phyloP scores from a whole-genome alignment of 2,113 vertebrate genomes.

The Chrysochloris asiatica region DNA sequence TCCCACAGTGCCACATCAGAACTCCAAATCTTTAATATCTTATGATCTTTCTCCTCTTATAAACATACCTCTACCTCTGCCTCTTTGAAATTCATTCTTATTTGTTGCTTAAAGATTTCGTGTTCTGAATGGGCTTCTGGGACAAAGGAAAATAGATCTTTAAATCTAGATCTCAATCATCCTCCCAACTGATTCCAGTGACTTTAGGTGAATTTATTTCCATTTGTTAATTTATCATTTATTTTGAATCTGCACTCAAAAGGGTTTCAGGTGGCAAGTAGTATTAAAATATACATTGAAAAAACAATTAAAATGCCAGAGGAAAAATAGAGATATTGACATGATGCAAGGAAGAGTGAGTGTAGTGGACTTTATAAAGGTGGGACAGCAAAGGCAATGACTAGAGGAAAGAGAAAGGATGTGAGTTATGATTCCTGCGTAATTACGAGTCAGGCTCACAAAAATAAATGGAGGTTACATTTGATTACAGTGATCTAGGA shows the following conservation, averaged over 20 bases:
- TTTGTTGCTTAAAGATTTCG: background rate
- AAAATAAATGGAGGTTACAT: background rate
- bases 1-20: no score
- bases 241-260: background rate
- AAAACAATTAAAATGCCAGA: background rate
- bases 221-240: background rate
- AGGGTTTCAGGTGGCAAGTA: slow-evolving; percentile 8
- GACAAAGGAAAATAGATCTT: slow-evolving; percentile 26
- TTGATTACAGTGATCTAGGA: background rate
- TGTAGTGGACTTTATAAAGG: background rate
- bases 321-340: background rate
- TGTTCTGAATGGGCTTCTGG: slow-evolving; percentile 7
- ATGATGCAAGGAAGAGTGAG: background rate
- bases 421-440: background rate
- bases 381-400: background rate
- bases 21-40: background rate
- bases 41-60: background rate
- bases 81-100: background rate
- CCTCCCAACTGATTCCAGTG: background rate
- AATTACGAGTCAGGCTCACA: background rate
- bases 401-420: background rate
- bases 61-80: background rate
- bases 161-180: slow-evolving; percentile 25
- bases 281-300: slow-evolving; percentile 3
- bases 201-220: background rate